These are phyloP conservation scores for Boulengeromyrus knoepffleri DNA, from an alignment of 2,113 vertebrate genomes.

Conservation along the genomic window DNA sequence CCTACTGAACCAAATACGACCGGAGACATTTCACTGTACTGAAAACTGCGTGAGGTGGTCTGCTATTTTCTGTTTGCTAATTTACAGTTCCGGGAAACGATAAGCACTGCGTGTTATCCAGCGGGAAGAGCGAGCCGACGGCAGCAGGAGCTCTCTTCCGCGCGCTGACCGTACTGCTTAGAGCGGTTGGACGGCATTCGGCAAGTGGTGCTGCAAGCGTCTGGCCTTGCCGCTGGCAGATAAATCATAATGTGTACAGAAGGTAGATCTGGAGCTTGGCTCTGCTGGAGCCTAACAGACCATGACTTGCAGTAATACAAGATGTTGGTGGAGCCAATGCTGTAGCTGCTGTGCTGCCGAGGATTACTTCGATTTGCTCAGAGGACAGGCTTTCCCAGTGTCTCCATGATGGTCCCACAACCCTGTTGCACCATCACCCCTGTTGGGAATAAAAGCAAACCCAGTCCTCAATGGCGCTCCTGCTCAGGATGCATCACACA, in stretches of 20 bases:
- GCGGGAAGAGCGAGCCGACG: background rate
- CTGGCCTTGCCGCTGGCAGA: background rate
- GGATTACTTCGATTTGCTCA: background rate
- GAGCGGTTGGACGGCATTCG: background rate
- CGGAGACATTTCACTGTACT: background rate
- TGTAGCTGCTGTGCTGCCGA: background rate
- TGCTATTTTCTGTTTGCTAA: background rate
- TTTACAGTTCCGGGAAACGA: background rate
- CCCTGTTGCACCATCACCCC: background rate
- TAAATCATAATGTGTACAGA: conserved; percentile 6
- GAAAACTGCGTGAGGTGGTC: background rate
- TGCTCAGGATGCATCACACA: background rate
- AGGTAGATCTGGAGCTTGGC: background rate
- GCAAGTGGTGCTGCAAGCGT: background rate
- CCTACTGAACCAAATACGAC: background rate
- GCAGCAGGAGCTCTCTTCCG: background rate
- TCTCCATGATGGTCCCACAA: background rate
- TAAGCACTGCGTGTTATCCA: background rate
- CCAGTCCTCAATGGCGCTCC: background rate
- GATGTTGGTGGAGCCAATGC: background rate
- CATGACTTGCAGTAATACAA: conserved; percentile 4
- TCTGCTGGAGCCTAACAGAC: background rate
- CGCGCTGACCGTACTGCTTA: background rate
- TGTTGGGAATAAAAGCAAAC: background rate
- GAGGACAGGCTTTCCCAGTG: background rate